Percentiles rank a stretch among this genome's conserved stretches.
These are phyloP conservation scores for Caenorhabditis remanei DNA, from an alignment of 1,140 invertebrate genomes.

Conservation along the genomic window DNA sequence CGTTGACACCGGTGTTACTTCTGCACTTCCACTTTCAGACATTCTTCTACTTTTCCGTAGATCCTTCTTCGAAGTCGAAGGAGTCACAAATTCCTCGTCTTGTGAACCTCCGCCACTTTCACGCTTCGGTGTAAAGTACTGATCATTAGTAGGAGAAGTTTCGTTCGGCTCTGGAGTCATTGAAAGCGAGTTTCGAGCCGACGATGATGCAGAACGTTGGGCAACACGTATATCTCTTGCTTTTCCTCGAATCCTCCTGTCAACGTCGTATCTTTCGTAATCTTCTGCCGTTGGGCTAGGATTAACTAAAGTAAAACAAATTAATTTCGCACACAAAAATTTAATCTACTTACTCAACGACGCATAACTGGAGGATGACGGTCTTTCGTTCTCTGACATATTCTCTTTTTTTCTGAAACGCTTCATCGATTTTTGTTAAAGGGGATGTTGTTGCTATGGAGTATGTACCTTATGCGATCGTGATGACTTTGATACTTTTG, in stretches of 20 bases:
- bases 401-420: conserved; percentile 6
- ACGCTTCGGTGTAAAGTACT: conserved; percentile 21
- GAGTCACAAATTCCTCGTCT: conserved; percentile 20
- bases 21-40: not conserved
- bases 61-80: conserved; percentile 8
- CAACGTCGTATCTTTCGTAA: not conserved
- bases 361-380: not conserved
- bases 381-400: not conserved
- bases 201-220: conserved; percentile 1
- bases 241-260: not conserved
- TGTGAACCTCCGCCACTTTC: not conserved
- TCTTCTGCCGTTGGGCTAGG: not conserved
- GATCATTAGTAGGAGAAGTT: not conserved
- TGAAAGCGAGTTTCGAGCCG: conserved; percentile 8
- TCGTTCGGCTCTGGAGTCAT: conserved; percentile 10
- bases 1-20: not conserved
- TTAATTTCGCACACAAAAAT: not conserved
- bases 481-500: conserved; percentile 34
- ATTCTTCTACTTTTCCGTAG: not conserved
- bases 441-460: not conserved
- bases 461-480: not conserved
- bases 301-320: not conserved
- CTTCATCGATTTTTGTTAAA: not conserved
- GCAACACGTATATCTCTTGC: conserved; percentile 34
- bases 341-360: not conserved